Base-by-base conservation (phyloP, 92 coral and sea anemone species). In the Hydrozoanthus gracilis region DNA sequence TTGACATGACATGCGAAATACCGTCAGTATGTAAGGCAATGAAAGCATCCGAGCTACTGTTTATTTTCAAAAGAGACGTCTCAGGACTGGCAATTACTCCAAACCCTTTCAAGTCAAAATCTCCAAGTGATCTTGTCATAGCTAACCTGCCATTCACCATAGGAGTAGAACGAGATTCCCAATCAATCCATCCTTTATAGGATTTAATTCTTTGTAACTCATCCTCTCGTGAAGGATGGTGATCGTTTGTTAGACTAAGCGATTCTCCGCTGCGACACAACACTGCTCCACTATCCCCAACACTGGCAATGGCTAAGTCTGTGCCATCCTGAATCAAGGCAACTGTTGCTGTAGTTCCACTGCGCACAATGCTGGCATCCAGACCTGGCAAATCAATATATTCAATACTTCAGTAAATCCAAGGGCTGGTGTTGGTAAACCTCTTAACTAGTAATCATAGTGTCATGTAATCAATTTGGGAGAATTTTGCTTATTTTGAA, bases 261-360 rank as follows among this genome's bases (percentile, higher is more conserved):
- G 97, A 88, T 64, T 93, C 89, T 8, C 95, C 98, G 56, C 90
- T 76, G 8, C 95, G 86, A 79, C 99, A 93, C 9, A 96, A 83
- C 17, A 96, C 77, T 1, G 97, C 98, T 14, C 98, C 89, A 79
- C 99, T 96, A 82, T 96, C 99, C 1, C 99, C 99, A 16, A 84
- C 95, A 82, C 95, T 96, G 15, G 96, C 99, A 61, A 95, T 86
- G 6, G 94, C 92, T 49, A 96, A 92, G 72, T 96, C 95, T 55
- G 87, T 84, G n/a, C 99, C 99, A 86, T 96, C 95, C 71, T 87
- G 88, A 52, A 96, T 65, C 67, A 96, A 87, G 18, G 91, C 92
- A 7, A 96, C 99, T 4, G 99, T 96, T 14, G 99, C 99, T 67
- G 99, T 96, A 0, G 99, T 95, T 8, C 99, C 99, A 69, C 93